Evolutionary conservation across 2,797 vertebrate genomes (phyloP).

Genomic region (Champsocephalus gunnari): DNA sequence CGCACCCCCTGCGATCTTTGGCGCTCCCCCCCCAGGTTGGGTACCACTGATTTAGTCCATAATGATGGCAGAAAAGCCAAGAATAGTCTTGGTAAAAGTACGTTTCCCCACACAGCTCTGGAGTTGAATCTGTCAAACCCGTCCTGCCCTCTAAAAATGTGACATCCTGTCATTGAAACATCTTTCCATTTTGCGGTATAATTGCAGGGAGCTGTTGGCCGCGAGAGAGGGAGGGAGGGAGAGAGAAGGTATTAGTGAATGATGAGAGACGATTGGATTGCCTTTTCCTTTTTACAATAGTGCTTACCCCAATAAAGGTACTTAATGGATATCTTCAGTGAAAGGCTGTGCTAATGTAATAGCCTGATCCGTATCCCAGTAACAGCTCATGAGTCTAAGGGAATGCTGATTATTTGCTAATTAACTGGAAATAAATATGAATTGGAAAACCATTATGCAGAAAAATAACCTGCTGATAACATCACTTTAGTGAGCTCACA

Average conservation of each 20-base stretch:
- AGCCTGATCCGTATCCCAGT: constrained; percentile 55
- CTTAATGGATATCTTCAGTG: constrained; percentile 56
- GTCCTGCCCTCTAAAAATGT: constrained; percentile 3
- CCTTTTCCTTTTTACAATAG: constrained; percentile 52
- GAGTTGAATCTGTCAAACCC: background rate
- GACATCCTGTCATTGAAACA: constrained; percentile 40
- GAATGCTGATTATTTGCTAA: constrained; percentile 65
- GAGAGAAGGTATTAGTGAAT: constrained; percentile 36
- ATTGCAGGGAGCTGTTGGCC: background rate
- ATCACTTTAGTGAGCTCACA: background rate
- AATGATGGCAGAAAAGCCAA: background rate
- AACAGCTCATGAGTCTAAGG: constrained; percentile 53
- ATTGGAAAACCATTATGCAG: constrained; percentile 30
- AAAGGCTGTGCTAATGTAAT: constrained; percentile 51
- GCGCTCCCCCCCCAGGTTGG: too few relatives aligned
- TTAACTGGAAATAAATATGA: constrained; percentile 63
- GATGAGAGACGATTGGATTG: constrained; percentile 54
- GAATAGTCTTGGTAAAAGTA: constrained; percentile 1
- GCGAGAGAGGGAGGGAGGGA: background rate
- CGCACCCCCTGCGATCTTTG: too few relatives aligned
- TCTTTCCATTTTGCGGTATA: constrained; percentile 39
- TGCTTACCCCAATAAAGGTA: constrained; percentile 53
- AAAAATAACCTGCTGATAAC: constrained; percentile 27
- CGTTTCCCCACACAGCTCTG: background rate
- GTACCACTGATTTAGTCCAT: background rate